Base-by-base conservation (phyloP, 2,113 vertebrate species). In the Hyperopisus bebe region DNA sequence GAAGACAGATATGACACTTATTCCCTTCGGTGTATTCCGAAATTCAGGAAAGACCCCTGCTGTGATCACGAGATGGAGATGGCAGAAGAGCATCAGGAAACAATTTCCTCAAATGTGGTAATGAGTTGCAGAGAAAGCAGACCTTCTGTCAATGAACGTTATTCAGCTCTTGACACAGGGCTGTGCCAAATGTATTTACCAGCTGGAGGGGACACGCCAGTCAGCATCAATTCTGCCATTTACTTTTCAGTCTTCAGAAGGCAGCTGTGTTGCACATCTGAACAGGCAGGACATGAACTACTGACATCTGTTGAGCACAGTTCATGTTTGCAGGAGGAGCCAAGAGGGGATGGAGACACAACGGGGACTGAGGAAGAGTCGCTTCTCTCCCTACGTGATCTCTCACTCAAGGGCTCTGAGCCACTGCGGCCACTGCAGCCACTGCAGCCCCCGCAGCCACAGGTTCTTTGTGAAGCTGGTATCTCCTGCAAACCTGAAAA, bases 361-460 rank as follows among this genome's bases (percentile, higher is more conserved):
- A 35, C n/a, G 4, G 83, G 93, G 2, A 92, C 93, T 27, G 46
- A 86, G 21, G 48, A 87, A n/a, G 89, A 55, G 8, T 89, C 74
- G 2, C 55, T 48, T 0, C 39, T 85, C 3, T 88, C 82, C 0
- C 6, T 35, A 0, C 80, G 55, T 82, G 90, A 35, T 31, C 53
- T 92, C 39, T 91, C 91, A 0, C 88, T 42, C n/a, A 92, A 91
- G 0, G 55, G 86, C 10, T 90, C 94, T 42, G 92, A 92, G 42
- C 92, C 92, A 70, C 90, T 94, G 5, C 84, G 90, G 2, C 92
- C 90, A 0, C 50, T 93, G 82, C 92, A 89, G 1, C 92, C 90
- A 0, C 51, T 93, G 80, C 92, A 89, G 2, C 93, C 90, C 0
- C 47, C 93, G 70, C 92, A 90, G 6, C 87, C 92, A 47, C 82